Conservation (phyloP, 2,888 invertebrate species). For the Aromia moschata region DNA sequence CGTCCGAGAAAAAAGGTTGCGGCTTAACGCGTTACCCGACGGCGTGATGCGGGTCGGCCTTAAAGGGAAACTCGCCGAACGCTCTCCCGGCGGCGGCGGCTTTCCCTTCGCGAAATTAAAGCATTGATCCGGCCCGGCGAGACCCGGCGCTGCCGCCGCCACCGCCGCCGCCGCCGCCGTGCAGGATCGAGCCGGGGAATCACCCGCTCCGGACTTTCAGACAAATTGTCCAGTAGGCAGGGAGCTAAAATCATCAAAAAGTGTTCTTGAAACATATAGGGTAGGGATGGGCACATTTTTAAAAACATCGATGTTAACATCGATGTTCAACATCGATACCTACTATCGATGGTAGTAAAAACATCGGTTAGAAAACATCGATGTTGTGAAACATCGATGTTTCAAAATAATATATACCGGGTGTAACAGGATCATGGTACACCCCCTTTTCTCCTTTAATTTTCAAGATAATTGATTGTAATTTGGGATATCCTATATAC, state of each 20-base stretch:
- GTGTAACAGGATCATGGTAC: too few species aligned
- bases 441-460: too few species aligned
- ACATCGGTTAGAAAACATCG: too few species aligned
- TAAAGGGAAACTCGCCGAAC: constrained; percentile 29
- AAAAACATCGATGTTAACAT: too few species aligned
- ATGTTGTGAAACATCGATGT: too few species aligned
- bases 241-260: not conserved
- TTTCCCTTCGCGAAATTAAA: constrained; percentile 19
- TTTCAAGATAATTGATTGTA: too few species aligned
- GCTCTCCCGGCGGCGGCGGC: constrained; percentile 8
- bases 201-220: constrained; percentile 5
- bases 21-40: constrained; percentile 10
- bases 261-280: too few species aligned
- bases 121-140: constrained; percentile 25
- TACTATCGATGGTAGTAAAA: too few species aligned
- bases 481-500: too few species aligned
- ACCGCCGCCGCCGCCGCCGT: not conserved
- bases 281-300: too few species aligned
- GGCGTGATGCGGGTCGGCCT: constrained; percentile 28
- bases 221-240: constrained; percentile 11
- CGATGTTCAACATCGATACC: too few species aligned
- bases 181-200: not conserved
- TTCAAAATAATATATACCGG: too few species aligned
- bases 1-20: constrained; percentile 18
- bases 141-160: not conserved